Base-by-base conservation (phyloP, 2,113 vertebrate genomes). In the Lates calcarifer region DNA sequence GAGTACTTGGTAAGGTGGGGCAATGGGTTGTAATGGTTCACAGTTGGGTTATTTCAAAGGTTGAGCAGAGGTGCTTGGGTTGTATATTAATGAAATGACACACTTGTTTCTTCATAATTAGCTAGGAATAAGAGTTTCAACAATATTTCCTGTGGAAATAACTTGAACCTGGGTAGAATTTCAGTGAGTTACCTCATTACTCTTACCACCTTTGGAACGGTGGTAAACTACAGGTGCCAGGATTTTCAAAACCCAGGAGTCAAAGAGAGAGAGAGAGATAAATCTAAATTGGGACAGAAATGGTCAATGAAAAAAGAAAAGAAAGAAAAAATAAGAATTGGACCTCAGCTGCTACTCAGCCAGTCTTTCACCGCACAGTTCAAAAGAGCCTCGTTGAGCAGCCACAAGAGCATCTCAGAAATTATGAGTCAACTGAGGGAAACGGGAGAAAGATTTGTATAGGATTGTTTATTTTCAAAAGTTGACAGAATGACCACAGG, bases 131-230 rank as follows among this genome's bases (percentile, higher is more conserved):
- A 91, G 82, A 88, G 84, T 89, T 89, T 87, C 90, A 90, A 91
- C 90, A 90, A 96, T 99, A 97, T 99, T 99, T 99, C 98, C 98
- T 99, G 97, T 99, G 98, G 98, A 99, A 99, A 99, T 99, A 94
- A 97, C 96, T 87, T 96, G 95, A 96, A 96, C 95, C 95, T 95
- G 96, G 96, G 95, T 95, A 97, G 96, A 97, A 96, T 96, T 89
- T 97, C 88, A 97, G 96, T 96, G 94, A 96, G 97, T 97, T 97
- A 98, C 96, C 96, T 98, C 96, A 97, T 97, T 87, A 95, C 94
- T 95, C 96, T 96, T 97, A 96, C 94, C 95, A 96, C 96, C 94
- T 96, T 96, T 94, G 93, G 91, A 95, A 94, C 95, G 93, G 95
- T 83, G 33, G 93, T 29, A 12, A 94, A 94, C 93, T 91, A 63